Evolutionary conservation across 2,797 vertebrate species (phyloP).

Genomic region (Notolabrus celidotus): DNA sequence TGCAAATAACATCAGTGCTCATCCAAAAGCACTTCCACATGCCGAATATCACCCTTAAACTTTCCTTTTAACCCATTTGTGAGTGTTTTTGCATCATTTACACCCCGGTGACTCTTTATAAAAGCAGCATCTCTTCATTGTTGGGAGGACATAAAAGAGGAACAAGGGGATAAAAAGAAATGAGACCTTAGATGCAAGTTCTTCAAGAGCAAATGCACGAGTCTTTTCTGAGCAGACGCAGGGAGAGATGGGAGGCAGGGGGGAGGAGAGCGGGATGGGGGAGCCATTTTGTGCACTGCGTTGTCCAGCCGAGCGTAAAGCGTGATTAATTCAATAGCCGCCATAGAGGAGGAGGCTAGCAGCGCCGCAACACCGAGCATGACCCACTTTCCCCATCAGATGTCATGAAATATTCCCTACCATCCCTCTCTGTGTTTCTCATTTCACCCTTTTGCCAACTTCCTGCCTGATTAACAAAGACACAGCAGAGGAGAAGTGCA

Average conservation of each 20-base stretch:
- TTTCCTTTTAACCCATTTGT: slow-evolving; percentile 20
- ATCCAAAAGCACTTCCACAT: background rate
- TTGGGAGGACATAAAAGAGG: slow-evolving; percentile 37
- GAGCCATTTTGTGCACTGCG: slow-evolving; percentile 83
- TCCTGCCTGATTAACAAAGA: slow-evolving; percentile 59
- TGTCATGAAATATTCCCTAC: slow-evolving; percentile 85
- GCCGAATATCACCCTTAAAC: slow-evolving; percentile 1
- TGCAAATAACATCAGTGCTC: too few relatives aligned
- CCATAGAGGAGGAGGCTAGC: slow-evolving; percentile 91
- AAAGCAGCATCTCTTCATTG: slow-evolving; percentile 59
- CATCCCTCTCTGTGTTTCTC: slow-evolving; percentile 46
- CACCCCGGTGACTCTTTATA: slow-evolving; percentile 53
- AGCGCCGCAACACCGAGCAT: slow-evolving; percentile 87
- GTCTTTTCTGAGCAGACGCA: slow-evolving; percentile 64
- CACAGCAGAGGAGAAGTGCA: background rate
- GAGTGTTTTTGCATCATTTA: slow-evolving; percentile 44
- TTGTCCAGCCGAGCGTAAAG: slow-evolving; percentile 89
- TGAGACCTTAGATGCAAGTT: slow-evolving; percentile 46
- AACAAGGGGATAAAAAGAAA: background rate
- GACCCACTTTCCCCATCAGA: slow-evolving; percentile 95
- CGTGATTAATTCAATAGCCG: slow-evolving; percentile 95
- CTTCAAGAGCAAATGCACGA: slow-evolving; percentile 56
- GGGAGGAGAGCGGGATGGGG: slow-evolving; percentile 9
- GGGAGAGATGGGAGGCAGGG: slow-evolving; percentile 37
- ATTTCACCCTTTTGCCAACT: slow-evolving; percentile 46